phyloP scores from a whole-genome alignment of 35 echinoderm and acorn worm genomes.

The Holothuria glaberrima region DNA sequence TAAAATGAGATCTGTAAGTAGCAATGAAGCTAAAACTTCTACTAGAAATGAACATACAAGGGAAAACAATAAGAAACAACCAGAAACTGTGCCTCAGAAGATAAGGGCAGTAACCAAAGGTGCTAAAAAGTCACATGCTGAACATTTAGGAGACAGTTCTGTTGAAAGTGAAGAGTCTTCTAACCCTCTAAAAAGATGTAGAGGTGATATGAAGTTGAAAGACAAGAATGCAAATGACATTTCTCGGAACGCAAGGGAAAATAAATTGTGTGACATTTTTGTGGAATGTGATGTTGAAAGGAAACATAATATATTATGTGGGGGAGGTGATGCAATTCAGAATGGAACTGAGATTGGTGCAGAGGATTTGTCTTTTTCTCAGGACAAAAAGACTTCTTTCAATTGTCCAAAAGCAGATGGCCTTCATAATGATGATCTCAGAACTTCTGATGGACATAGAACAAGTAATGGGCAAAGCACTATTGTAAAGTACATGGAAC shows the following conservation, averaged over 20 bases:
- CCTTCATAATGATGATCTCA: too few species aligned
- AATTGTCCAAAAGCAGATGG: too few species aligned
- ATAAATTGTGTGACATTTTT: neutral
- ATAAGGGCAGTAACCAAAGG: too few species aligned
- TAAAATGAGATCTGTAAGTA: neutral
- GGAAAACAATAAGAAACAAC: too few species aligned
- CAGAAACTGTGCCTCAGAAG: too few species aligned
- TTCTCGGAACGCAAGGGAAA: neutral
- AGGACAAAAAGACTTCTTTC: too few species aligned
- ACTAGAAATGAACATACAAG: too few species aligned
- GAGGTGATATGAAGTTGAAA: neutral
- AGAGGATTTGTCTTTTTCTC: too few species aligned
- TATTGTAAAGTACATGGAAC: conserved; percentile 34
- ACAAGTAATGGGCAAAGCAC: conserved; percentile 41
- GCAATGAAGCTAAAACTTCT: too few species aligned
- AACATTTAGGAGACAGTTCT: too few species aligned
- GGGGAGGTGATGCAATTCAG: neutral
- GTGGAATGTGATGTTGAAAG: neutral
- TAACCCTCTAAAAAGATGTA: conserved; percentile 3
- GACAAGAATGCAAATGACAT: conserved; percentile 25
- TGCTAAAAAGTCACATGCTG: too few species aligned
- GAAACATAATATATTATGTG: neutral
- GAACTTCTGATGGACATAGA: neutral
- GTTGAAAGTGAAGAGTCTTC: neutral
- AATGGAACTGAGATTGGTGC: neutral